These are phyloP conservation scores for Cecropterus lyciades DNA, from an alignment of 1,140 invertebrate species.

Conservation along the genomic window DNA sequence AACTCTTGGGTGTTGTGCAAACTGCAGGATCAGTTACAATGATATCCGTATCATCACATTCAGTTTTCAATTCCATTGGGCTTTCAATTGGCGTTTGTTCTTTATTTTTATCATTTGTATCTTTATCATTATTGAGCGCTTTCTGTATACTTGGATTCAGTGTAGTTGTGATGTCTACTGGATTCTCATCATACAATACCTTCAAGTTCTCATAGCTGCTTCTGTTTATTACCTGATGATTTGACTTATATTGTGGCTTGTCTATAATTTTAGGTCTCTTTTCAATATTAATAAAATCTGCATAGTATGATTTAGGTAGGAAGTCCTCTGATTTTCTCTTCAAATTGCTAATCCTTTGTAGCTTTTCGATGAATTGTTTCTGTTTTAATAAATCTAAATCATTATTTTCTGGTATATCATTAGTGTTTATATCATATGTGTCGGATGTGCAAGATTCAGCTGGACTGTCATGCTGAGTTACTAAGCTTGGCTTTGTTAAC, in stretches of 20 bases:
- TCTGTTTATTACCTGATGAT: constrained; percentile 56
- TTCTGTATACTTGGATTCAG: constrained; percentile 61
- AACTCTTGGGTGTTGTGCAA: constrained; percentile 69
- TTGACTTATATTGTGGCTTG: constrained; percentile 63
- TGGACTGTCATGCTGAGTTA: constrained; percentile 57
- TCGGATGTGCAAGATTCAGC: constrained; percentile 63
- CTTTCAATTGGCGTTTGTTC: constrained; percentile 51
- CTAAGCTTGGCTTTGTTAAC: constrained; percentile 56
- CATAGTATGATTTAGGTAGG: constrained; percentile 73
- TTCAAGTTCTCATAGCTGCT: constrained; percentile 69
- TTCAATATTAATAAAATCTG: constrained; percentile 64
- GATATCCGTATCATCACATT: constrained; percentile 79
- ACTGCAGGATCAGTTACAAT: constrained; percentile 75
- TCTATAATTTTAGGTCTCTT: constrained; percentile 76
- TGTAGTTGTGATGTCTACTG: constrained; percentile 66
- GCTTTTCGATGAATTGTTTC: constrained; percentile 73
- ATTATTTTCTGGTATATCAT: constrained; percentile 61
- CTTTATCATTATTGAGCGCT: constrained; percentile 46
- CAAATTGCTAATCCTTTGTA: constrained; percentile 74
- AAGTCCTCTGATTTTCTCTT: constrained; percentile 82
- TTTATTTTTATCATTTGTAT: constrained; percentile 57
- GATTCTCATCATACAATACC: constrained; percentile 71
- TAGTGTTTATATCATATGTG: constrained; percentile 56
- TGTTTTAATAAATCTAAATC: constrained; percentile 70
- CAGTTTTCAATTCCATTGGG: constrained; percentile 69